phyloP scores from a whole-genome alignment of 2,888 invertebrate species.

The Alcis repandata region DNA sequence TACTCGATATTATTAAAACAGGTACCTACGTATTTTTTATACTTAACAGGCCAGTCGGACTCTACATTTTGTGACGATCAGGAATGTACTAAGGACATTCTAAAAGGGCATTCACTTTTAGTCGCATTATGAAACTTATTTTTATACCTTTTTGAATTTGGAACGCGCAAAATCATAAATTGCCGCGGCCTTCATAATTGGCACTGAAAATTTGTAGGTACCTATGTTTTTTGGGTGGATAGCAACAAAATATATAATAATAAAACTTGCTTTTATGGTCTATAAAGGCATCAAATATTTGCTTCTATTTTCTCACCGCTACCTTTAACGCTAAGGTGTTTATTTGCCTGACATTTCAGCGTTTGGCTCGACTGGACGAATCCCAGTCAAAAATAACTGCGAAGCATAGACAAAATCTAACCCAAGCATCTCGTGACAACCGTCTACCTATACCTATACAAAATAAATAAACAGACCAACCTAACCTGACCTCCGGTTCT shows the following conservation, averaged over 20 bases:
- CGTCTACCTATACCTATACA: constrained; percentile 41
- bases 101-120: background rate
- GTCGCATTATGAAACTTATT: background rate
- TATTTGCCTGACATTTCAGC: constrained; percentile 64
- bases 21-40: too few relatives aligned
- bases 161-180: background rate
- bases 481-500: constrained; percentile 42
- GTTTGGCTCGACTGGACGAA: constrained; percentile 62
- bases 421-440: constrained; percentile 61
- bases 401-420: constrained; percentile 60
- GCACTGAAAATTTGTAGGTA: too few relatives aligned
- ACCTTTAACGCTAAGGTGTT: constrained; percentile 31
- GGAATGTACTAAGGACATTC: background rate
- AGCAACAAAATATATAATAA: too few relatives aligned
- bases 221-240: too few relatives aligned
- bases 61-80: background rate
- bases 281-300: background rate
- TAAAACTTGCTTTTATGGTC: too few relatives aligned
- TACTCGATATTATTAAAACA: too few relatives aligned
- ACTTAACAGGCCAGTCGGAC: background rate
- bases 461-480: constrained; percentile 46
- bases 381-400: constrained; percentile 65
- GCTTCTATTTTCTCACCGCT: constrained; percentile 22
- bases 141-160: background rate
- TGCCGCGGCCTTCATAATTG: too few relatives aligned